Evolutionary conservation across 2,888 invertebrate species (phyloP).

Genomic region (Eremobia ochroleuca): DNA sequence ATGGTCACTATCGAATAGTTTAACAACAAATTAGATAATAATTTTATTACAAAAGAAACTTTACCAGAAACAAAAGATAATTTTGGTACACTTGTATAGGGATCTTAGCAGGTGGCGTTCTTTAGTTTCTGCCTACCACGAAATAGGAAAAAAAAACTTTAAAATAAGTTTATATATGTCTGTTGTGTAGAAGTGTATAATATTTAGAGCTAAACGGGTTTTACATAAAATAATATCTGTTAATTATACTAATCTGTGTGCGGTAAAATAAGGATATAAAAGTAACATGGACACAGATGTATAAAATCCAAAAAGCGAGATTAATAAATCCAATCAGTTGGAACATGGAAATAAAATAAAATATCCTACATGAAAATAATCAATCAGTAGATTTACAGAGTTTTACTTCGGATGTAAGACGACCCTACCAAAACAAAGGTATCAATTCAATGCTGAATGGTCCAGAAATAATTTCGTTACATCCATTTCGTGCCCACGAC

Average conservation of each 20-base stretch:
- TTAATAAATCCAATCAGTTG: not conserved
- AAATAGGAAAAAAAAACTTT: not conserved
- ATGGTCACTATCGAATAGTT: not conserved
- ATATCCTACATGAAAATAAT: not conserved
- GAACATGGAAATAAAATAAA: not conserved
- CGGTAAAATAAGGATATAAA: not conserved
- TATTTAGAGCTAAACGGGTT: not conserved
- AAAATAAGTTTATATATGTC: not conserved
- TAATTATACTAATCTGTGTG: not conserved
- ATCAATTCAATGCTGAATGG: conserved; percentile 46
- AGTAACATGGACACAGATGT: not conserved
- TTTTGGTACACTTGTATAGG: not conserved
- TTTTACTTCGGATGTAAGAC: conserved; percentile 17
- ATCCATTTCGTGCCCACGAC: conserved; percentile 55
- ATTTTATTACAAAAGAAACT: not conserved
- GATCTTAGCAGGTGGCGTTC: not conserved
- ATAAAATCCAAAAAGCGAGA: not conserved
- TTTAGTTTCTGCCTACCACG: not conserved
- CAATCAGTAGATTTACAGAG: not conserved
- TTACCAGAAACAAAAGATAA: not conserved
- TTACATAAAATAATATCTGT: not conserved
- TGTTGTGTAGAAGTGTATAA: not conserved
- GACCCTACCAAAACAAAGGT: conserved; percentile 43
- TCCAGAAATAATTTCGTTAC: conserved; percentile 57
- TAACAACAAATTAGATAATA: not conserved